Base-by-base conservation (phyloP, 2,113 vertebrate genomes). In the Rhinoderma darwinii region DNA sequence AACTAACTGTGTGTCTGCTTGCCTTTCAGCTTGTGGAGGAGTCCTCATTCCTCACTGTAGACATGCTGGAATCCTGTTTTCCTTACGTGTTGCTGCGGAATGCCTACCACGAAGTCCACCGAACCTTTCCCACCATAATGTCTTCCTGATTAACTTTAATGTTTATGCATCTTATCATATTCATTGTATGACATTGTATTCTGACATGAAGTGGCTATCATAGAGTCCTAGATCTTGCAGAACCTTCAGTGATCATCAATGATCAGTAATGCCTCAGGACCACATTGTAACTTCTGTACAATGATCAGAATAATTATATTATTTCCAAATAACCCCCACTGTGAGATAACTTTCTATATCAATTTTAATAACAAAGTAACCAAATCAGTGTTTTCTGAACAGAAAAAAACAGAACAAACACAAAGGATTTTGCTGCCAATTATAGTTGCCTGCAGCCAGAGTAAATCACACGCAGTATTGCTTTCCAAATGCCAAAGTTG, bases 41-140 rank as follows among this genome's bases (percentile, higher is more conserved):
- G 88, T 98, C 97, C 3, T 93, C 96, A 0, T 98, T 96, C 91
- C 92, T 99, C 87, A 97, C 94, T 25, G 92, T 96, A 88, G 97
- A 98, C 92, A 96, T 98, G 95, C 90, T 99, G 93, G 97, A 99
- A 91, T 93, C 91, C 90, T 97, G 96, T 88, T 99, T 99, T 88
- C 97, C 97, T 0, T 98, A 98, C 0, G 97, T 96, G 25, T 93
- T 98, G 44, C 95, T 98, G 37, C 93, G 97, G 39, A 99, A 99
- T 20, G 96, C 97, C 61, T 98, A 97, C 92, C 95, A 96, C 56
- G 96, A 97, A 79, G 96, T 97, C 51, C 95, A 95, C 92, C 93
- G 91, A 72, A 76, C 92, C 43, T 93, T 93, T n/a, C 84, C 39
- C 94, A 72, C 84, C 92, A 83, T 90, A 51, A 87, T 91, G 90